Percentiles rank a stretch among this genome's conserved stretches.
phyloP scores from a whole-genome alignment of 2,888 invertebrate species.

The Cryptus armator region DNA sequence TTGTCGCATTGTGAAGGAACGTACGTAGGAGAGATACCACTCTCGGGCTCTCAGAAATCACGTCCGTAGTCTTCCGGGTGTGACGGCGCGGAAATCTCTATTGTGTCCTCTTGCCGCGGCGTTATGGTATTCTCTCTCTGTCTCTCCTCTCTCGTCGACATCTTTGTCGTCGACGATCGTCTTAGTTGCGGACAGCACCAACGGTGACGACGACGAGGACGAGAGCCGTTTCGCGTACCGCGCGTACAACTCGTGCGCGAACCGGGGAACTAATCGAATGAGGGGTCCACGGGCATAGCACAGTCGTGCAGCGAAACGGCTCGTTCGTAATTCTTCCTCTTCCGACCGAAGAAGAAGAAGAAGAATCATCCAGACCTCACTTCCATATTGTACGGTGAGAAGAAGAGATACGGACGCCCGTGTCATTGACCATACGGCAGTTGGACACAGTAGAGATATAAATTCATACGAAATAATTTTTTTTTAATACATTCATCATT shows the following conservation, averaged over 20 bases:
- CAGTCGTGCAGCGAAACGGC: constrained; percentile 29
- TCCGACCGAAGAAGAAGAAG: constrained; percentile 13
- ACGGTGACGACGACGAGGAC: constrained; percentile 56
- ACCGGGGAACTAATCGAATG: constrained; percentile 55
- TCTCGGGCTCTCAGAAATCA: constrained; percentile 72
- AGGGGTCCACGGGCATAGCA: neutral
- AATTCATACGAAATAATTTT: neutral
- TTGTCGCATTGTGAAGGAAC: constrained; percentile 23
- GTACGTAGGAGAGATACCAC: constrained; percentile 14
- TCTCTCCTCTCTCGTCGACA: constrained; percentile 14
- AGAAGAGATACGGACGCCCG: constrained; percentile 11
- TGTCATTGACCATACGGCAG: constrained; percentile 19
- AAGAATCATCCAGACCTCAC: constrained; percentile 23
- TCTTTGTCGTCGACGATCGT: constrained; percentile 6
- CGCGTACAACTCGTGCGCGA: constrained; percentile 53
- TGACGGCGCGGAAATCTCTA: constrained; percentile 80
- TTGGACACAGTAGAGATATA: neutral
- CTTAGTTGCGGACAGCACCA: constrained; percentile 29
- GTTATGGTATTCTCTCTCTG: neutral
- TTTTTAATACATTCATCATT: neutral
- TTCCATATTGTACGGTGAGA: constrained; percentile 27
- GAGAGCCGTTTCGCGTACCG: constrained; percentile 6
- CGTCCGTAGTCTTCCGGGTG: constrained; percentile 75
- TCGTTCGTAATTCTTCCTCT: constrained; percentile 45
- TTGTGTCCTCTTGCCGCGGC: constrained; percentile 67